phyloP scores from a whole-genome alignment of 2,888 invertebrate species.

The Ditula angustiorana region DNA sequence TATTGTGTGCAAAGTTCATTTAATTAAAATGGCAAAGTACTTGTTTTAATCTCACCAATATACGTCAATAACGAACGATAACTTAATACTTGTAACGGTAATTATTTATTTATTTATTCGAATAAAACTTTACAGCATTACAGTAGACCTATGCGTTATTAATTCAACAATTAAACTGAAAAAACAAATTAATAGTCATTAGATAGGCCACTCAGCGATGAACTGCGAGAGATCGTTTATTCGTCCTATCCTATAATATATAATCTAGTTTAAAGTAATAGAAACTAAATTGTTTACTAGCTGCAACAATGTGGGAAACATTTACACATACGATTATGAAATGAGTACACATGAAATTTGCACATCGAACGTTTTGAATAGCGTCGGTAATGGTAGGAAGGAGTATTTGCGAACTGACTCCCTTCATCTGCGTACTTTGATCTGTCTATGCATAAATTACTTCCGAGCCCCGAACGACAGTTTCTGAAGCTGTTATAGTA shows the following conservation, averaged over 20 bases:
- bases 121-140: no score
- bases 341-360: not conserved
- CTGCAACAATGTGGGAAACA: not conserved
- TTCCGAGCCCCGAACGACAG: not conserved
- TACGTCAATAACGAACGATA: not conserved
- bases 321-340: not conserved
- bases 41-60: constrained; percentile 5
- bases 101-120: no score
- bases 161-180: no score
- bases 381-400: not conserved
- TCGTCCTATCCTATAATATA: no score
- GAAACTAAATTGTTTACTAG: no score
- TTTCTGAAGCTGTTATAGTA: not conserved
- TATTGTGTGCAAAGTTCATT: constrained; percentile 22
- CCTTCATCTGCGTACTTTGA: constrained; percentile 2
- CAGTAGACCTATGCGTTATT: no score
- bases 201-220: no score
- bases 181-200: no score
- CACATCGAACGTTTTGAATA: not conserved
- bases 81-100: no score
- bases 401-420: not conserved
- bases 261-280: no score
- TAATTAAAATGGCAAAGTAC: constrained; percentile 16
- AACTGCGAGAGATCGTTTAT: no score
- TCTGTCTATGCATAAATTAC: constrained; percentile 25